These are phyloP conservation scores for Hippopotamyrus pictus DNA, from an alignment of 2,797 vertebrate species.

Conservation along the genomic window DNA sequence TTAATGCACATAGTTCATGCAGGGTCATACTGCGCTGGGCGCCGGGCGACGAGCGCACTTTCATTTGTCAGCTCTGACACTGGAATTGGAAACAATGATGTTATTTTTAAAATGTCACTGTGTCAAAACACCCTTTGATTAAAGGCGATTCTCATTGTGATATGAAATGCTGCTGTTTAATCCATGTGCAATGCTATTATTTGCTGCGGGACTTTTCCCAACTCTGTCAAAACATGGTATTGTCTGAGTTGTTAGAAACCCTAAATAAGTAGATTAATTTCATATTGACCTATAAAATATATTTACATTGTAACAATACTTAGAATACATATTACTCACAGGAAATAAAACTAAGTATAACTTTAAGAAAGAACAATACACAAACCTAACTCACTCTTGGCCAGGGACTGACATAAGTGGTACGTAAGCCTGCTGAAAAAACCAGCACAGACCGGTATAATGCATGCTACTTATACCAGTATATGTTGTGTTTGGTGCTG, in stretches of 20 bases:
- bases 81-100: conserved; percentile 1
- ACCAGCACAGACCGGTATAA: neutral
- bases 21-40: neutral
- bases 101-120: conserved; percentile 9
- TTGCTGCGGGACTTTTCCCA: neutral
- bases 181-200: no score
- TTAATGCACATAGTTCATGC: neutral
- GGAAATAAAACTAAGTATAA: neutral
- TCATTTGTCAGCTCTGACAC: conserved; percentile 6
- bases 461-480: neutral
- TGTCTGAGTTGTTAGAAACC: neutral
- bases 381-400: neutral
- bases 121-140: neutral
- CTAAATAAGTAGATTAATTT: neutral
- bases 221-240: neutral
- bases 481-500: neutral
- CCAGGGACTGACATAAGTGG: neutral
- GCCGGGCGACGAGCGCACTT: neutral
- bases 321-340: neutral
- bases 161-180: neutral
- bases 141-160: neutral
- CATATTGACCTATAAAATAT: neutral
- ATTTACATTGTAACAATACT: neutral
- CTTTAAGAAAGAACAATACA: neutral
- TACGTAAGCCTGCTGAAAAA: neutral